A percentile compares a stretch with the other conserved stretches of the same genome.
Conservation (phyloP, 2,113 vertebrate genomes). For the Trichechus manatus region DNA sequence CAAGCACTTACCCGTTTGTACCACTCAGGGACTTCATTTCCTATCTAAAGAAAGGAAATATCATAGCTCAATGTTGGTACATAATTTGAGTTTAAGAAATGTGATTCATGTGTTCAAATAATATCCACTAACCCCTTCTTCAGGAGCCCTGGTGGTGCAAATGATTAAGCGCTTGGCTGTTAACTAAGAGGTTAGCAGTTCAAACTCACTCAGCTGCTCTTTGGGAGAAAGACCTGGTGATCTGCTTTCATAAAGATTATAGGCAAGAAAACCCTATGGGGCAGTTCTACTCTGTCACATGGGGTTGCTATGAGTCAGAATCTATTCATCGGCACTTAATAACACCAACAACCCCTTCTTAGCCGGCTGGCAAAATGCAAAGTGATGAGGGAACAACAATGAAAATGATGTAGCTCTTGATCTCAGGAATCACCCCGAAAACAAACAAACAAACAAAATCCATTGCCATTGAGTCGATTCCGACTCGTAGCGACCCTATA, state of each 20-base stretch:
- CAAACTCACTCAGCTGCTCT: background rate
- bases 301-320: background rate
- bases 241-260: background rate
- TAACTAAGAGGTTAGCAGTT: background rate
- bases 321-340: too few species aligned
- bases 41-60: background rate
- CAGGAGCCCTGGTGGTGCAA: background rate
- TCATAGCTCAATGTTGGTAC: background rate
- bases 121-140: background rate
- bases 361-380: background rate
- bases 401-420: rapidly evolving
- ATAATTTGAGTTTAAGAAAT: background rate
- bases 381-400: background rate
- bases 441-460: too few species aligned
- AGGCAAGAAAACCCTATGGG: background rate
- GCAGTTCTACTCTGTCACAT: background rate
- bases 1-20: background rate
- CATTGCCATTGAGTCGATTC: too few species aligned
- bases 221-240: background rate
- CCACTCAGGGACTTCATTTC: background rate
- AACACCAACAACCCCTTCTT: background rate
- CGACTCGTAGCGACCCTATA: too few species aligned
- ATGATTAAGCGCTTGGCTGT: background rate
- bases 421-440: background rate
- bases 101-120: background rate